Conservation (phyloP, 2,113 vertebrate species). For the Charadrius vociferus region DNA sequence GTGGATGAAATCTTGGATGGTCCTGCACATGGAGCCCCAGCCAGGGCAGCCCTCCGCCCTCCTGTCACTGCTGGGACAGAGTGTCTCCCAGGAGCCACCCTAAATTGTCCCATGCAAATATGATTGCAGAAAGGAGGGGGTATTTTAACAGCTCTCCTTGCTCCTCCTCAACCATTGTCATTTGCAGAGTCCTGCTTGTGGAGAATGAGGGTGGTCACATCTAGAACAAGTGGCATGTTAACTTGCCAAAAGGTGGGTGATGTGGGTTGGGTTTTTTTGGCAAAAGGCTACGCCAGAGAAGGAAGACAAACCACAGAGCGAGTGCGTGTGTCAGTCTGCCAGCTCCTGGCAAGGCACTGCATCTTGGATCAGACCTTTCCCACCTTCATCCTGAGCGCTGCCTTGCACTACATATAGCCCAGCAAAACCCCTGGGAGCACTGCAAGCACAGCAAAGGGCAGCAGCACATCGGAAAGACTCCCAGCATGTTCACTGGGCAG, state of each 20-base stretch:
- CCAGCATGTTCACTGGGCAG: background rate
- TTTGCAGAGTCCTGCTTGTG: background rate
- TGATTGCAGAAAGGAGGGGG: background rate
- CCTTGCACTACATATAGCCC: background rate
- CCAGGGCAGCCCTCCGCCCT: background rate
- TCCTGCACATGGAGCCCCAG: background rate
- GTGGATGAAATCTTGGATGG: background rate
- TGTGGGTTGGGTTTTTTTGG: rapidly evolving
- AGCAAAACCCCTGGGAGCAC: background rate
- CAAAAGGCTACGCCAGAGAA: background rate
- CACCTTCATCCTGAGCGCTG: background rate
- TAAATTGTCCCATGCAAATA: background rate
- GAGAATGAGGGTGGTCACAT: background rate
- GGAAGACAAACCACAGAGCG: rapidly evolving
- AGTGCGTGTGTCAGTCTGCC: background rate
- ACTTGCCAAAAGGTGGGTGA: background rate
- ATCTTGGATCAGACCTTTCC: background rate
- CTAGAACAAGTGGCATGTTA: background rate
- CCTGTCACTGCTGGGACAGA: background rate
- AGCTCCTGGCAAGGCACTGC: background rate
- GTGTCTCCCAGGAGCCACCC: background rate
- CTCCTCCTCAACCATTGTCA: background rate
- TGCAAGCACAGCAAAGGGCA: background rate
- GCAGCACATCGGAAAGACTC: background rate
- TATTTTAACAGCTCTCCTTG: background rate